A percentile compares a stretch with the other conserved stretches of the same genome.
Conservation (phyloP, 2,888 invertebrate genomes). For the Drosophila greeni region DNA sequence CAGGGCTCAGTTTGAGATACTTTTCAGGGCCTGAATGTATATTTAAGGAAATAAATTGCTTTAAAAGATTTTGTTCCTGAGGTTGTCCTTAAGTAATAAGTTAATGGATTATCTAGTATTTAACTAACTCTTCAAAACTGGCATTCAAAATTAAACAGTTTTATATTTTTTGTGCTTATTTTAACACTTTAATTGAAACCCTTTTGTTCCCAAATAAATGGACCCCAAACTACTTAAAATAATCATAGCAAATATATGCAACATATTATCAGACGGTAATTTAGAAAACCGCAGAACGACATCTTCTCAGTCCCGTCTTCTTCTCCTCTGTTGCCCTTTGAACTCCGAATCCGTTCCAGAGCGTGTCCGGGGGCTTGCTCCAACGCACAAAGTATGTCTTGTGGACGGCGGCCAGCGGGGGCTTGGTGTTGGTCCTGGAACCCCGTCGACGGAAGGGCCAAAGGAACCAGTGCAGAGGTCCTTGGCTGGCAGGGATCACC, state of each 20-base stretch:
- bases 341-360: constrained; percentile 62
- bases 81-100: not conserved
- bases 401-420: constrained; percentile 69
- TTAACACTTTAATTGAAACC: constrained; percentile 27
- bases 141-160: not conserved
- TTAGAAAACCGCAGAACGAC: constrained; percentile 73
- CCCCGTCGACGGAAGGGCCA: constrained; percentile 64
- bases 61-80: not conserved
- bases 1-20: not conserved
- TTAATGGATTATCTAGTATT: not conserved
- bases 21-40: not conserved
- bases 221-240: constrained; percentile 1
- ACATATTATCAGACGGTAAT: not conserved
- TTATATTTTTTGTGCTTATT: not conserved
- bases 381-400: constrained; percentile 77
- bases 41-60: not conserved
- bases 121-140: not conserved
- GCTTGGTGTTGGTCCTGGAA: constrained; percentile 31
- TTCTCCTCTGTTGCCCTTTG: constrained; percentile 20
- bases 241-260: constrained; percentile 41
- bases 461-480: constrained; percentile 64
- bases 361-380: constrained; percentile 72
- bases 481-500: constrained; percentile 28
- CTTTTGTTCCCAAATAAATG: not conserved
- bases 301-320: constrained; percentile 60